Base-by-base conservation (phyloP, 2,888 invertebrate species). In the Apotomis capreana region DNA sequence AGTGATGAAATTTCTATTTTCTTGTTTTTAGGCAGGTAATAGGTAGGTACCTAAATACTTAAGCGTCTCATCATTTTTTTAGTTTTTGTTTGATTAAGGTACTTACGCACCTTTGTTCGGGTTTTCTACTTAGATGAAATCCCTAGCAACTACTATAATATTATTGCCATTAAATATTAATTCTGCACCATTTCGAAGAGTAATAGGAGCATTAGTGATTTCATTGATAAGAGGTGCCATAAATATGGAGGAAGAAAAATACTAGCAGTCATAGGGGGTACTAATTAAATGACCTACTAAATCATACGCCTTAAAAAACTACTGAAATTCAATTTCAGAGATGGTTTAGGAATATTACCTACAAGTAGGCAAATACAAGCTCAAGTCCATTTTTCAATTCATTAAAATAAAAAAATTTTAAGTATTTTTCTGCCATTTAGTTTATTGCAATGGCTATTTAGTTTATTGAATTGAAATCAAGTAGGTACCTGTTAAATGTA, bases 101-200 rank as follows among this genome's bases (percentile, higher is more conserved):
- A n/a, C n/a, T 52, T 13, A 46, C 55, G 63, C 40, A 51, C 55
- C 54, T 68, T 72, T 40, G 51, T 68, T 62, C 57, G 58, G 68
- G 36, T 52, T 62, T 58, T 59, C 68, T 54, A 72, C 54, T 68
- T 63, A 72, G 52, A 59, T 58, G 59, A 63, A 68, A 59, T 57
- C 58, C 58, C 63, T 72, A 72, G 68, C 63, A 68, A 63, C 68
- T 72, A 72, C 62, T 68, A 63, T 79, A 83, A 85, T 81, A 85
- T 85, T 87, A 87, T 87, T 87, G 87, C 88, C 85, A 84, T 84
- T 80, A 37, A 68, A 78, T 75, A 81, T 84, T 85, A 78, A 81
- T 79, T 81, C 83, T 83, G 84, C 85, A 85, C 85, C 84, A 83
- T 84, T 80, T 80, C 76, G 80, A 78, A 80, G 77, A 76, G 76